Conservation (phyloP, 2,888 invertebrate genomes). For the Oligia fasciuncula region DNA sequence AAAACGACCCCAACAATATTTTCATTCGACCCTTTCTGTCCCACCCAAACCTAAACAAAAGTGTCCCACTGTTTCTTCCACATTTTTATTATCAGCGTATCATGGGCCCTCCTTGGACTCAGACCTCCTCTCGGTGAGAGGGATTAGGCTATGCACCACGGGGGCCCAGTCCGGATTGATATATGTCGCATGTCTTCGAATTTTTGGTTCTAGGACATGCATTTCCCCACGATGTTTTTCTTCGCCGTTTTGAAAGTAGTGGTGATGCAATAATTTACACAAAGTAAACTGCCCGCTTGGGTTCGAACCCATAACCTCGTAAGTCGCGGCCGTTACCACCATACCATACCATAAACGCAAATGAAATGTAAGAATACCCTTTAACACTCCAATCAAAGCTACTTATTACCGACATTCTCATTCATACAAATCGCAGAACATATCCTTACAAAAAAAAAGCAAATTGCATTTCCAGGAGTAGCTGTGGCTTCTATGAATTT, state of each 20-base stretch:
- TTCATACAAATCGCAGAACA: constrained; percentile 22
- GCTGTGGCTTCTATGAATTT: constrained; percentile 51
- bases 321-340: not conserved
- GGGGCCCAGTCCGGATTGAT: not conserved
- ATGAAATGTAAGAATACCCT: not conserved
- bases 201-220: not conserved
- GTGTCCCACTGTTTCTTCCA: not conserved
- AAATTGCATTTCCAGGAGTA: constrained; percentile 41
- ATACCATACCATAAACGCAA: not conserved
- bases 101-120: not conserved
- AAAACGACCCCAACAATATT: no score
- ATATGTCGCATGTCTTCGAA: not conserved
- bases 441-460: constrained; percentile 12
- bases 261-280: not conserved
- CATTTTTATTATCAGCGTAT: not conserved
- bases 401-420: constrained; percentile 25
- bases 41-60: not conserved
- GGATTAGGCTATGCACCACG: not conserved
- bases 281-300: not conserved
- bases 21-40: no score
- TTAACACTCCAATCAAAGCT: constrained; percentile 18
- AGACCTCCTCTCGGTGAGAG: not conserved
- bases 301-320: not conserved
- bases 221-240: not conserved
- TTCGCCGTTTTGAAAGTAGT: not conserved